Base-by-base conservation (phyloP, 2,888 invertebrate species). In the Lampropteryx suffumata region DNA sequence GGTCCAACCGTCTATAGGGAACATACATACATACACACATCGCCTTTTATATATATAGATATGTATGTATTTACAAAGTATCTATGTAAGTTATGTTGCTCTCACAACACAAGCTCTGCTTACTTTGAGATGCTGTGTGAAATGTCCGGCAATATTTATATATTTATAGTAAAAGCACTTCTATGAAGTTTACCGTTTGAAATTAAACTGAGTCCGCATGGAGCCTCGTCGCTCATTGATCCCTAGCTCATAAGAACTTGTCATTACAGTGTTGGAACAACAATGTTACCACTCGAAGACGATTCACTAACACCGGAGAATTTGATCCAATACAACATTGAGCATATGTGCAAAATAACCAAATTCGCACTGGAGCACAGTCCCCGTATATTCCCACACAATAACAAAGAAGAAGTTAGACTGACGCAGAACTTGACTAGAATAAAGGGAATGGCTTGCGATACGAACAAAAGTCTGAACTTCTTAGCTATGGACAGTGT, bases 401-500 rank as follows among this genome's bases (percentile, higher is more conserved):
- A 53, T 27, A 74, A 43, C 34, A 27, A 66, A 4, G 60, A 67
- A 0, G 69, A 71, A 26, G 65, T 66, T 24, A 59, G 55, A 9
- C 59, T 56, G 21, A 40, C 39, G 0, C 29, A 39, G 5, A 79
- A 84, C 32, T 59, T 80, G n/a, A 76, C 81, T 0, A 65, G 71
- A n/a, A 67, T 92, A 5, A 73, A 74, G 1, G 92, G 92, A 0
- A 65, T 92, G 21, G 80, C 88, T 0, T 93, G 93, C 64, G 64
- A 69, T 1, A 65, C 71, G 0, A 90, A 90, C 58, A 71, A 73
- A 29, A 84, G 74, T 29, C 44, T 90, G 46, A 73, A 86, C 41
- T 81, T 89, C 57, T 80, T 96, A 27, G 94, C 95, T 0, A 91
- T 97, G 62, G 96, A 97, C 73, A 94, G 94, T 61, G 78, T 94